Evolutionary conservation across 2,797 vertebrate species (phyloP), one percentile per base, ranked within the genome.

Genomic region (Enteromius anoplus): DNA sequence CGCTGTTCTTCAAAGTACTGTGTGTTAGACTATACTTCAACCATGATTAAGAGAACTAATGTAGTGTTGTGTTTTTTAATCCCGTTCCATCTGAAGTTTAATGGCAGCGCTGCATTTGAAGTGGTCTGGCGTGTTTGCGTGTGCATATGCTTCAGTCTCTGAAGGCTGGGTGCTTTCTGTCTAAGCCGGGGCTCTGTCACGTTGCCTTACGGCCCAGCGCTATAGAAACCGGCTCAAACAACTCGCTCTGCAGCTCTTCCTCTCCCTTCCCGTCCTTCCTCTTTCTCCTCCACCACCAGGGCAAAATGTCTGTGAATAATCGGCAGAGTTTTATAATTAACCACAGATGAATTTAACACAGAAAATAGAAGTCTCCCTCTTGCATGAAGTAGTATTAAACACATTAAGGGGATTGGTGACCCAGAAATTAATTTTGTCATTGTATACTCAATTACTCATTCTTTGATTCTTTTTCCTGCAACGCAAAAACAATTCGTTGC

Each of bases 181-280:
- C 90, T 92, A 85, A 91, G 90, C 88, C 85, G 85, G 86, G 79
- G 82, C 86, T 88, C 64, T 65, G 82, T 85, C 85, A 82, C 65
- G n/a, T 86, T 62, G 75, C 71, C 78, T 86, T 77, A 84, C 40
- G 37, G 64, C 82, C 80, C 21, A n/a, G 75, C 90, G 85, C 85
- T 84, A 86, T 81, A 88, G 86, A 93, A 93, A 91, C n/a, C 79
- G 88, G 92, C 92, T 93, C 93, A 92, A 69, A 88, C 85, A 34
- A 64, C 29, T 80, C 81, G 79, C 85, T 79, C 75, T 84, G 80
- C 70, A 58, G 87, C 78, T 37, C 81, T 78, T 55, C 76, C 29
- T 10, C 60, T 85, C 45, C 17, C 66, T 79, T 73, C 79, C 87
- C 75, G 21, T 34, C 49, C 69, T 45, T 72, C 47, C 72, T 84